Evolutionary conservation across 53 echinoderm and acorn worm species (phyloP), one percentile per base, ranked within the genome.

Genomic region (Hippasteria phrygiana): DNA sequence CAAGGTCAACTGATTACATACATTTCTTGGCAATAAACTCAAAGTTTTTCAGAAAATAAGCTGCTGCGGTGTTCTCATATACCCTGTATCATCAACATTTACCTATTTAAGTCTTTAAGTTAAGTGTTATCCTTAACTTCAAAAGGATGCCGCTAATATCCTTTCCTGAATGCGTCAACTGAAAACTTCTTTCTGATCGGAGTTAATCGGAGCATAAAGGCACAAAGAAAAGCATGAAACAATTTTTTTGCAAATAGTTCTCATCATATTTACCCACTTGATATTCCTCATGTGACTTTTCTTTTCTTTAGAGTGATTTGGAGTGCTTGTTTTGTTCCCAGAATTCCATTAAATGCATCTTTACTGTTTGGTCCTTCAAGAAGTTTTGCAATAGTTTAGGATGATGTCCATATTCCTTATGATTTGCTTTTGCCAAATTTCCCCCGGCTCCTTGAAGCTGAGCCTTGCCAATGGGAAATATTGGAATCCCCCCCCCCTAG

Each of bases 1-100:
- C n/a, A n/a, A n/a, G n/a, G n/a, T n/a, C n/a, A n/a, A n/a, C n/a
- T n/a, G n/a, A n/a, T n/a, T n/a, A n/a, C n/a, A n/a, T n/a, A n/a
- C n/a, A n/a, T n/a, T n/a, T n/a, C n/a, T n/a, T n/a, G n/a, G n/a
- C n/a, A n/a, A n/a, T 8, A 59, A 59, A 59, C 59, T 7, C 20
- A 59, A 59, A 24, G 22, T 24, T 59, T 59, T 59, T 26, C n/a
- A 3, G 13, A 32, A 48, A 48, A 9, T 75, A 76, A 76, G 76
- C 76, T 76, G 54, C 76, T 4, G 31, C 51, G 36, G 76, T 76
- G 76, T 59, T 0, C 26, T 46, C 43, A 7, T 75, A 47, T 54
- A 76, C 54, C 76, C 76, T 76, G 53, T 76, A 48, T 48, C 20
- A 20, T 32, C 54, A 36, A 35, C 32, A 67, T 24, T n/a, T 18